Percentiles rank a stretch among this genome's conserved stretches.
phyloP scores from a whole-genome alignment of 2,113 vertebrate genomes.

The Felis catus region DNA sequence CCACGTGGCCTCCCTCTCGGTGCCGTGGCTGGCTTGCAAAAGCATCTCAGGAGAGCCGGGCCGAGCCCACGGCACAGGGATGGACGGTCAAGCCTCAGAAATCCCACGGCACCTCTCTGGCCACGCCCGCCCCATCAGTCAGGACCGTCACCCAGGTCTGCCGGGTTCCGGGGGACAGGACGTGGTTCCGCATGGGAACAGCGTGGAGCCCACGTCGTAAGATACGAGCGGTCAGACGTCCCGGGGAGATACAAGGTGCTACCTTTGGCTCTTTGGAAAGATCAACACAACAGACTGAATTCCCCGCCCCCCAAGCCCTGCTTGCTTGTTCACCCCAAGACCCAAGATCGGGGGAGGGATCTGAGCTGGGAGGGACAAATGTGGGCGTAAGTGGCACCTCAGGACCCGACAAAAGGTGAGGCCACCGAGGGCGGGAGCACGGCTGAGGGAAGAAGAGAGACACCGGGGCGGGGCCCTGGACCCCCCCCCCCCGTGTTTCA shows the following conservation, averaged over 20 bases:
- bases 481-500: neutral
- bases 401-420: neutral
- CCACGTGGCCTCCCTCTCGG: neutral
- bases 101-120: neutral
- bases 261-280: neutral
- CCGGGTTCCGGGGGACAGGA: neutral
- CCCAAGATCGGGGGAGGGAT: neutral
- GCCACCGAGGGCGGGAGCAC: neutral
- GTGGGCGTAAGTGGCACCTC: neutral
- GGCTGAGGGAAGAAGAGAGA: neutral
- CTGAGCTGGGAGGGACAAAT: neutral
- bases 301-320: neutral
- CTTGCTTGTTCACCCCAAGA: neutral
- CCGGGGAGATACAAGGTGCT: neutral
- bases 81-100: neutral
- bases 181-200: neutral
- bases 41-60: neutral
- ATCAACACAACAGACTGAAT: neutral
- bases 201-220: neutral
- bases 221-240: neutral
- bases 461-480: neutral
- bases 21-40: neutral
- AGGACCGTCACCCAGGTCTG: neutral
- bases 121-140: neutral
- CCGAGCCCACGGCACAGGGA: rapidly evolving